These are phyloP conservation scores for Phyllotis vaccarum DNA, from an alignment of 2,797 vertebrate genomes.

Conservation along the genomic window DNA sequence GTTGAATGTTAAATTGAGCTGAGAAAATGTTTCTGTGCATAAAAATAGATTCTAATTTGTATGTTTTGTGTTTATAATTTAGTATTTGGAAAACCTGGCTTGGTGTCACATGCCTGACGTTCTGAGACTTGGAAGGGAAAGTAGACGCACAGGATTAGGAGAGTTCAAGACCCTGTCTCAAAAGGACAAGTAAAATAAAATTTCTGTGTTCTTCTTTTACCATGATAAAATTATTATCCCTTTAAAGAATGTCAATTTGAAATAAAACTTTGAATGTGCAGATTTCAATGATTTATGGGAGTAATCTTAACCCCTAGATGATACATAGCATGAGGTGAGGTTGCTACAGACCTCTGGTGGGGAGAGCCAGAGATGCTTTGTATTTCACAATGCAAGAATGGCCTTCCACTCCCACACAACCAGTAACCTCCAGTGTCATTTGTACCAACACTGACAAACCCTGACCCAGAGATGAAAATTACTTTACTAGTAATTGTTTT, in stretches of 20 bases:
- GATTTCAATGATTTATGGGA: not conserved
- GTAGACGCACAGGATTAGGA: not conserved
- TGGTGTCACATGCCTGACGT: not conserved
- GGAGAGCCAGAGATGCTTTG: not conserved
- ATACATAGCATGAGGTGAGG: not conserved
- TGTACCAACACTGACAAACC: not conserved
- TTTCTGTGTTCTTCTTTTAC: not conserved
- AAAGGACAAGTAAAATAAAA: not conserved
- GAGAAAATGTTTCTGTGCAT: not conserved
- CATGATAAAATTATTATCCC: not conserved
- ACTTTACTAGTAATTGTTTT: not conserved
- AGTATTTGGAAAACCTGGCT: not conserved
- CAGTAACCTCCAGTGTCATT: not conserved
- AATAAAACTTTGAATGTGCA: not conserved
- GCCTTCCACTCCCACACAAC: not conserved
- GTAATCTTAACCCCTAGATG: not conserved
- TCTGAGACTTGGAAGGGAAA: not conserved
- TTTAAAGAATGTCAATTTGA: constrained; percentile 5
- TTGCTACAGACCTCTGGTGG: not conserved
- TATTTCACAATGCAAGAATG: not conserved
- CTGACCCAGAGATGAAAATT: constrained; percentile 1
- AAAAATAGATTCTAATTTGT: not conserved
- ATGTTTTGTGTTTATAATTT: not conserved
- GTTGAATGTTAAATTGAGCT: not conserved
- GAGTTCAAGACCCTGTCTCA: not conserved